Evolutionary conservation across 2,888 invertebrate genomes (phyloP).

Genomic region (Rhabditophanes sp.): DNA sequence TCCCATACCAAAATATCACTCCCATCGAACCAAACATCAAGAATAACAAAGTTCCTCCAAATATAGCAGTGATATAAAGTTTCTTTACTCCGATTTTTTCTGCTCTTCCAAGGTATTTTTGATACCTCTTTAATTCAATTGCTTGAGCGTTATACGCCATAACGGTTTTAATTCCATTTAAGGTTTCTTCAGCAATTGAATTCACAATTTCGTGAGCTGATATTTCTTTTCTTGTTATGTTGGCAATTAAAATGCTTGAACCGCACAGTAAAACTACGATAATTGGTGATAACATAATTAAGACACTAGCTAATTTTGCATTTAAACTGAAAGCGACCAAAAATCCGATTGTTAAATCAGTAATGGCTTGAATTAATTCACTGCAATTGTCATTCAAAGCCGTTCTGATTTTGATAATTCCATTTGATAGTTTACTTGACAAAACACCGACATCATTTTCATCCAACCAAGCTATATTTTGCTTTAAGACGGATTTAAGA

Average conservation of each 20-base stretch:
- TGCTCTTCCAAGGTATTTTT: constrained; percentile 29
- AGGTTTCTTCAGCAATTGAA: constrained; percentile 38
- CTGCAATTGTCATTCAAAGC: constrained; percentile 35
- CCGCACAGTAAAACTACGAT: constrained; percentile 39
- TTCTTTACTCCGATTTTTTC: constrained; percentile 44
- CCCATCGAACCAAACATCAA: constrained; percentile 43
- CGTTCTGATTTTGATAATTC: constrained; percentile 28
- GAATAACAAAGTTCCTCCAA: constrained; percentile 44
- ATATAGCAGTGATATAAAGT: constrained; percentile 39
- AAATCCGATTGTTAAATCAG: constrained; percentile 24
- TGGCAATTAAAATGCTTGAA: constrained; percentile 20
- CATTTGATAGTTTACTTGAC: constrained; percentile 47
- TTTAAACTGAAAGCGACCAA: constrained; percentile 21
- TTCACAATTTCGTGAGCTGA: constrained; percentile 31
- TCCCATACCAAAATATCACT: constrained; percentile 22
- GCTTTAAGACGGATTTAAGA: too few relatives aligned
- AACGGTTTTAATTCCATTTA: constrained; percentile 32
- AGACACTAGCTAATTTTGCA: constrained; percentile 29
- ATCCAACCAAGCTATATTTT: constrained; percentile 47
- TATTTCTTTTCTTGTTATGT: constrained; percentile 26
- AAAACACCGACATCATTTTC: constrained; percentile 48
- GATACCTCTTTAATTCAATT: constrained; percentile 27
- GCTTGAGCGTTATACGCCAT: constrained; percentile 39
- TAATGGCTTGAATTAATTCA: constrained; percentile 12
- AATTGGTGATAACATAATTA: constrained; percentile 40